Percentiles rank a stretch among this genome's conserved stretches.
Evolutionary conservation across 1,140 invertebrate species (phyloP).

Genomic region (Trissolcus basalis): DNA sequence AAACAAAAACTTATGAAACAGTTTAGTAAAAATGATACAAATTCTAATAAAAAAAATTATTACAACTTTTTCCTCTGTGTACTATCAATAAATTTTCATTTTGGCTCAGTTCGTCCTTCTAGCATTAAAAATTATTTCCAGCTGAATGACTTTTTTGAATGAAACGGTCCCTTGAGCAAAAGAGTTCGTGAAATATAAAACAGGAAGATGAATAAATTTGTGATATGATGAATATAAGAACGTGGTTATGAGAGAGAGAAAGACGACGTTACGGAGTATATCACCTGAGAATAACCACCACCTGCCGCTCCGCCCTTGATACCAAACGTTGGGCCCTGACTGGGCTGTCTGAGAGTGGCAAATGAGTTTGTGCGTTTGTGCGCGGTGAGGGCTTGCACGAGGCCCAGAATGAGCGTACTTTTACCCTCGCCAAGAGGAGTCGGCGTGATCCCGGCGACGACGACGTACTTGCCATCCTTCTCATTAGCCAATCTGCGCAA

Average conservation of each 20-base stretch:
- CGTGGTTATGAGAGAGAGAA: slow-evolving; percentile 2
- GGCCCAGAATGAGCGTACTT: slow-evolving; percentile 94
- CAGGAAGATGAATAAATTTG: slow-evolving; percentile 9
- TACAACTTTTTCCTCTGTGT: no score
- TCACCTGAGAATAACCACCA: slow-evolving; percentile 89
- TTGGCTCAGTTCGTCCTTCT: no score
- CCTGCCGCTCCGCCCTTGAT: slow-evolving; percentile 98
- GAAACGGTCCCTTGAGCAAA: no score
- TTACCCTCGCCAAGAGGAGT: slow-evolving; percentile 98
- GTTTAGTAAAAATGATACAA: no score
- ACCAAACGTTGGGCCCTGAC: slow-evolving; percentile 99
- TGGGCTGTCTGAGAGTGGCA: slow-evolving; percentile 96
- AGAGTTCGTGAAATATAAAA: no score
- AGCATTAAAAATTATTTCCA: not conserved
- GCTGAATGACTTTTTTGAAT: no score
- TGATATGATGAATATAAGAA: slow-evolving; percentile 78
- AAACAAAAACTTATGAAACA: no score
- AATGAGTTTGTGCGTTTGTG: slow-evolving; percentile 91
- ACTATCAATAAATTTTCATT: no score
- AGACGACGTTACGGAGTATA: slow-evolving; percentile 26
- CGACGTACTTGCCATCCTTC: slow-evolving; percentile 89
- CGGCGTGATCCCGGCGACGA: slow-evolving; percentile 97
- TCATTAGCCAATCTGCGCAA: slow-evolving; percentile 14
- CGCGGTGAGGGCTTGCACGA: slow-evolving; percentile 93
- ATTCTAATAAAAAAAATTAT: no score